Evolutionary conservation across 2,888 invertebrate species (phyloP), one percentile per base, ranked within the genome.

Genomic region (Phania funesta): DNA sequence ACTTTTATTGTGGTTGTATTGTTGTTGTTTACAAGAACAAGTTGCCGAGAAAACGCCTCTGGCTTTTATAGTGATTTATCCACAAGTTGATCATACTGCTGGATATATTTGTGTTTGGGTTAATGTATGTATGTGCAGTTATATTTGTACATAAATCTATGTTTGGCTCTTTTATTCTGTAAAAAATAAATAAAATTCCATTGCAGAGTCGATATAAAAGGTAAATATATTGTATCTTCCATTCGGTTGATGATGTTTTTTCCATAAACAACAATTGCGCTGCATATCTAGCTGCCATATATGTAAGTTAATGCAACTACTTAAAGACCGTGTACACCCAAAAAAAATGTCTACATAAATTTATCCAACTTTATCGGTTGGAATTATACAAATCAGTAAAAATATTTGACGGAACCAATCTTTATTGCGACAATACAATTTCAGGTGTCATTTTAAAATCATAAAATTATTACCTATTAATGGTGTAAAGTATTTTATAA

Each of bases 121-220:
- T 35, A 35, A 35, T 35, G 11, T 35, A 3, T 35, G 35, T 35
- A 3, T n/a, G n/a, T n/a, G n/a, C n/a, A n/a, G n/a, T n/a, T 35
- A 35, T 13, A 35, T 9, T 26, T 26, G 26, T 26, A 26, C 26
- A 26, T 5, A 5, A 26, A 26, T 26, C 26, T 26, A 6, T 26
- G 6, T 18, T 44, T 44, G 8, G 16, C 6, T 44, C 16, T 44
- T 70, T 73, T 52, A 11, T 38, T 32, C 38, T 9, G 11, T 29
- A 18, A 44, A 11, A 68, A 44, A 62, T 52, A 56, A 76, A 77
- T 50, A 58, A 20, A 29, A 65, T 78, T 41, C 71, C 65, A 78
- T 71, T 48, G 38, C 50, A 71, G 41, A 71, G 41, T 64, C 48
- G 64, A 78, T 78, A 70, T 60, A 68, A 62, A 71, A 78, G 56